These are phyloP conservation scores for Zeugodacus cucurbitae DNA, from an alignment of 1,140 invertebrate species.

Conservation along the genomic window DNA sequence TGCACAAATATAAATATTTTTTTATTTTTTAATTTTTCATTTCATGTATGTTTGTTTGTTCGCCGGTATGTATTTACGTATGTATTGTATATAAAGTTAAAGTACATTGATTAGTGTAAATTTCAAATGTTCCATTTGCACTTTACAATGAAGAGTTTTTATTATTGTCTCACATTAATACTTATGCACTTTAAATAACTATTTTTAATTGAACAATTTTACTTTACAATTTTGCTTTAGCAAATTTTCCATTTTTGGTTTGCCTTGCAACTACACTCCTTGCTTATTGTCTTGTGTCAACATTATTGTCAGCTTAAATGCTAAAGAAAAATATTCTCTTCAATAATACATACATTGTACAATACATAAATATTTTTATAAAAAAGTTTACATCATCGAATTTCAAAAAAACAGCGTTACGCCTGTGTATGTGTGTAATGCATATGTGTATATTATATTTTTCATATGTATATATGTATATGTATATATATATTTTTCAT, in stretches of 20 bases:
- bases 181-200: background rate
- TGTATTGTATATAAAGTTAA: background rate
- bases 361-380: conserved; percentile 34
- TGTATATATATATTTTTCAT: background rate
- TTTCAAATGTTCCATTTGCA: background rate
- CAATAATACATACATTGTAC: conserved; percentile 6
- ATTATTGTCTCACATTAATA: conserved; percentile 27
- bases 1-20: background rate
- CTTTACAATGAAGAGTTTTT: background rate
- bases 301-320: conserved; percentile 24
- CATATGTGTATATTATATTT: background rate
- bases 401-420: background rate
- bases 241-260: background rate
- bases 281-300: conserved; percentile 20
- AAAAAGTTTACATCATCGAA: background rate
- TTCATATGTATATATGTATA: background rate
- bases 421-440: background rate
- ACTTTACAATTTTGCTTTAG: background rate
- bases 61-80: background rate
- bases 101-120: conserved; percentile 28
- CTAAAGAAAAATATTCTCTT: background rate
- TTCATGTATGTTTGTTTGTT: background rate
- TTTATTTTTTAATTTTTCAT: background rate
- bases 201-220: conserved; percentile 33
- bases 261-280: conserved; percentile 13